Base-by-base conservation (phyloP, 1,140 invertebrate species). In the Drosophila seguyi region DNA sequence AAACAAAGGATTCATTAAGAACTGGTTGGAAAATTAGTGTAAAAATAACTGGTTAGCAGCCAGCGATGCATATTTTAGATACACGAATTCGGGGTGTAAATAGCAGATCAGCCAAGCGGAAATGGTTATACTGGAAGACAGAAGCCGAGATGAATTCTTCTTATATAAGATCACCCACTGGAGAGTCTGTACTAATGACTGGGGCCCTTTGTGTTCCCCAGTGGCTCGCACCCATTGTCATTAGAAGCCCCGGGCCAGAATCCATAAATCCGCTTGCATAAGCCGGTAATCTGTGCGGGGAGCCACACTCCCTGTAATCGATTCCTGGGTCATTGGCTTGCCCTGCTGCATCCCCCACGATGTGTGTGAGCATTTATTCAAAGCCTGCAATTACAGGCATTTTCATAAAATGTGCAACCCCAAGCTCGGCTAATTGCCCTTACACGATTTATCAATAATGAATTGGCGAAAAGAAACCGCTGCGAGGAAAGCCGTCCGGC, bases 361-460 rank as follows among this genome's bases (percentile, higher is more conserved):
- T 45, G 36, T 58, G n/a, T 22, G 10, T 36, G 22, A 27, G 45
- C 14, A 36, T 38, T 31, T 44, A 29, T 39, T 47, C 18, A 79
- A 63, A 71, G 65, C 59, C 74, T 4, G 57, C 78, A 62, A 83
- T 59, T 63, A 58, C 42, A 44, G n/a, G 42, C 52, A 39, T 69
- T 72, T 72, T 58, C 44, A 79, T 68, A 58, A 27, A 73, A 63
- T 75, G 44, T 39, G 25, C 75, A 65, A 36, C 45, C 47, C 65
- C 67, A 38, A 27, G 50, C 45, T 38, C 36, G 27, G 45, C 60
- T 84, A 87, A 84, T 87, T 84, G 81, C 67, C 47, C 18, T 61
- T 78, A 84, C 84, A 88, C 84, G 84, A 88, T 77, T 88, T 90
- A 65, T 60, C 80, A 72, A 88, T 90, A 75, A 88, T 79, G 65